Base-by-base conservation (phyloP, 2,888 invertebrate species). In the Lymantria monacha region DNA sequence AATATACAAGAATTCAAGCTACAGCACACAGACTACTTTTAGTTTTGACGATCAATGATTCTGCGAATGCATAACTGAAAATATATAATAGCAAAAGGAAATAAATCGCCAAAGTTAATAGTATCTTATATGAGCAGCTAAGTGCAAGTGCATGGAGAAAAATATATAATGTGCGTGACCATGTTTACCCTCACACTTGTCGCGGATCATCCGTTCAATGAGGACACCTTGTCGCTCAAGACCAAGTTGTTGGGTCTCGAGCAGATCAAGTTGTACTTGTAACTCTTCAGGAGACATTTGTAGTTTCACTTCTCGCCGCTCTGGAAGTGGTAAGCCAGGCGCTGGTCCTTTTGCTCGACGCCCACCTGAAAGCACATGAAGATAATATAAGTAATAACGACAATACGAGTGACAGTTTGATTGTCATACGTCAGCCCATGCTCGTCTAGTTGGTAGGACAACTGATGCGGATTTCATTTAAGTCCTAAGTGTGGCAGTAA, bases 191-290 rank as follows among this genome's bases (percentile, higher is more conserved):
- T 96, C 96, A 79, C 95, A 95, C 85, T 96, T 95, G 76, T 95
- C 95, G 68, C 98, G 93, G 64, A 98, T 98, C 82, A 96, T 94
- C 75, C 96, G 95, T 81, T 98, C 98, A 65, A 98, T 92, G 63
- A 95, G 93, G n/a, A 98, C 96, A 42, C 98, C 98, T 80, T 97
- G 97, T 53, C 95, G 94, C 81, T 98, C 98, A 46, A 98, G 91
- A 13, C 97, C 97, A 62, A 96, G 95, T 74, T 97, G 96, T 76
- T 97, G 96, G 45, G 96, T 93, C 81, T 98, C 97, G 61, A 98
- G 72, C 51, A 94, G 93, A 61, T 95, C 95, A 59, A 98, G 88
- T 75, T 97, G 96, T 37, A 93, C 91, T 43, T 93, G 93, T 48
- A 95, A 90, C 71, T 94, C 93, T 53, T 92, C 92, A 3, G 93